These are phyloP conservation scores for Scolopax bukidnonensis DNA, from an alignment of 2,797 vertebrate species.

Conservation along the genomic window DNA sequence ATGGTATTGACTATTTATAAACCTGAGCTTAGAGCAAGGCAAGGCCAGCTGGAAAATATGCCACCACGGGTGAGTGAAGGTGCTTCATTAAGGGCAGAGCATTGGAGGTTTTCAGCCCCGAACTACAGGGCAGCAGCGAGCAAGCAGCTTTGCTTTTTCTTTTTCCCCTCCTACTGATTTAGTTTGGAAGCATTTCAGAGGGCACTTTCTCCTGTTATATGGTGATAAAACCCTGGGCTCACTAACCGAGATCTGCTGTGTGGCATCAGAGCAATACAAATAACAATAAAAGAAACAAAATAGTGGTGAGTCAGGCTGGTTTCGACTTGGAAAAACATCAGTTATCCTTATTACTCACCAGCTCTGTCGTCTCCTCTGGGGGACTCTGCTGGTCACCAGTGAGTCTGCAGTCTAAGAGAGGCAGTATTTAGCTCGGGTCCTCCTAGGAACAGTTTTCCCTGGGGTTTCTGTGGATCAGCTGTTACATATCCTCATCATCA, in stretches of 20 bases:
- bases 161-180: neutral
- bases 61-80: neutral
- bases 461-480: neutral
- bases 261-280: slow-evolving; percentile 46
- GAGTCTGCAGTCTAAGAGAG: neutral
- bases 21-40: neutral
- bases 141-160: neutral
- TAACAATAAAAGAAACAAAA: slow-evolving; percentile 55
- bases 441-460: neutral
- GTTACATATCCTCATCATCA: neutral
- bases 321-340: slow-evolving; percentile 43
- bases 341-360: slow-evolving; percentile 38
- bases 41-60: slow-evolving; percentile 17
- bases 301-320: slow-evolving; percentile 40
- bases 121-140: neutral
- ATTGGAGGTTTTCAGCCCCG: neutral
- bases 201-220: slow-evolving; percentile 16
- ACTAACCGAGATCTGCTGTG: slow-evolving; percentile 39
- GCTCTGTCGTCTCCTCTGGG: neutral
- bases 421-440: neutral
- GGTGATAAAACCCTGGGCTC: slow-evolving; percentile 29
- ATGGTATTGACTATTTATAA: slow-evolving; percentile 5
- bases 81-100: neutral
- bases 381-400: neutral
- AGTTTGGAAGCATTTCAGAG: slow-evolving; percentile 12